Percentiles rank a stretch among this genome's conserved stretches.
Evolutionary conservation across 37 sponge, comb jelly and placozoan species (phyloP).

Genomic region (Tethya wilhelma): DNA sequence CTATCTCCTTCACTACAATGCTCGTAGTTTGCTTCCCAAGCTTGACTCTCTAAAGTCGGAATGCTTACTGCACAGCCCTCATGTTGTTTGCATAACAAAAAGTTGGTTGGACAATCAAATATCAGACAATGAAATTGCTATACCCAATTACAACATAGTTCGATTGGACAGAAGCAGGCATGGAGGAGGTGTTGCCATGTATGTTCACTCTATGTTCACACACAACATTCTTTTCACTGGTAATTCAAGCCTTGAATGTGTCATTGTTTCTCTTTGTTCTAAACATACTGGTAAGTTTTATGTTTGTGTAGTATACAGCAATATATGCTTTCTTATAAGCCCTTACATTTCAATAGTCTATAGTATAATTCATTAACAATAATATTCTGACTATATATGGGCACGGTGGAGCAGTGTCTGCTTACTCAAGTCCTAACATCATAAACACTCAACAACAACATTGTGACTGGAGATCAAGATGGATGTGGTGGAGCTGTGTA

Average conservation of each 20-base stretch:
- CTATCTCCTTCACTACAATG: background rate
- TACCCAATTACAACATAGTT: background rate
- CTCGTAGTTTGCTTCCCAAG: background rate
- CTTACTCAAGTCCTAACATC: no score
- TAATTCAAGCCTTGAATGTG: background rate
- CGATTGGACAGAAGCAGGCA: background rate
- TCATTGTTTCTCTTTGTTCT: background rate
- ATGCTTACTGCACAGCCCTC: background rate
- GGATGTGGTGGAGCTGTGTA: no score
- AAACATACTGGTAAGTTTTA: no score
- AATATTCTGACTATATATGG: no score
- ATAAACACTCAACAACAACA: no score
- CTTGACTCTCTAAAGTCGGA: background rate
- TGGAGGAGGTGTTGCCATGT: slow-evolving; percentile 1
- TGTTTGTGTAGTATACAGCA: no score
- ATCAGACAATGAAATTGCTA: background rate
- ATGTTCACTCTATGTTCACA: background rate
- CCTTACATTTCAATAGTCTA: no score
- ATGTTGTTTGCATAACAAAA: background rate
- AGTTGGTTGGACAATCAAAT: background rate
- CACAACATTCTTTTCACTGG: background rate
- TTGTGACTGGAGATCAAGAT: no score
- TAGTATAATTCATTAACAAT: no score
- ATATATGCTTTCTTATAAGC: no score
- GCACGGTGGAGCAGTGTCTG: no score